Evolutionary conservation across 2,797 vertebrate genomes (phyloP), one percentile per base, ranked within the genome.

Genomic region (Betta splendens): DNA sequence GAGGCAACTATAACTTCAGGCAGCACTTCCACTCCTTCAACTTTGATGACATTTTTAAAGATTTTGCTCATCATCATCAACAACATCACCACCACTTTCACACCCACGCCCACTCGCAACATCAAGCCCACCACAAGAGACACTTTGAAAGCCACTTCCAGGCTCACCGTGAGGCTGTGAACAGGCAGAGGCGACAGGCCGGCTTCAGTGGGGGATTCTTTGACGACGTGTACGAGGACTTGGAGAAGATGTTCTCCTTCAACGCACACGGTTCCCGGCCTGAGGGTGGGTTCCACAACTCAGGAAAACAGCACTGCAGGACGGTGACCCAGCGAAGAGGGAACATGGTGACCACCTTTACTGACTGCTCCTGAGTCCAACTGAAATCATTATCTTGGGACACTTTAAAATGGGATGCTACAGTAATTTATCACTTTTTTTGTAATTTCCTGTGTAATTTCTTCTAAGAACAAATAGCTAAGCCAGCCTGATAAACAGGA

Each of bases 181-280:
- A 86, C 65, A 51, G 64, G 29, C 80, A 86, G 10, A 83, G 67
- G 77, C 77, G 81, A 11, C 83, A 89, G 20, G 60, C 71, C 2
- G 44, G 48, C 4, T 92, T 91, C 9, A 77, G 88, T 0, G 82
- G 76, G 3, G 84, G 87, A 73, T 45, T 95, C 16, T 99, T 98
- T 64, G 95, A 98, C 56, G 92, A 96, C 62, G 89, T 98, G 87
- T 97, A 98, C 75, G 96, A 98, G 18, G 91, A 98, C 84, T 93
- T 98, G 94, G 97, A 99, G 81, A 98, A 97, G 80, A 97, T 98
- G 95, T 98, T 99, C 91, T 94, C 96, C 0, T 96, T 98, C 54
- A 93, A 92, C 80, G 50, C 84, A 1, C 93, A 94, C 1, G 81
- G 87, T 0, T 81, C 94, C 74, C 89, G 93, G 85, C 93, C 93